phyloP scores from a whole-genome alignment of 2,113 vertebrate genomes.

The Tiliqua scincoides region DNA sequence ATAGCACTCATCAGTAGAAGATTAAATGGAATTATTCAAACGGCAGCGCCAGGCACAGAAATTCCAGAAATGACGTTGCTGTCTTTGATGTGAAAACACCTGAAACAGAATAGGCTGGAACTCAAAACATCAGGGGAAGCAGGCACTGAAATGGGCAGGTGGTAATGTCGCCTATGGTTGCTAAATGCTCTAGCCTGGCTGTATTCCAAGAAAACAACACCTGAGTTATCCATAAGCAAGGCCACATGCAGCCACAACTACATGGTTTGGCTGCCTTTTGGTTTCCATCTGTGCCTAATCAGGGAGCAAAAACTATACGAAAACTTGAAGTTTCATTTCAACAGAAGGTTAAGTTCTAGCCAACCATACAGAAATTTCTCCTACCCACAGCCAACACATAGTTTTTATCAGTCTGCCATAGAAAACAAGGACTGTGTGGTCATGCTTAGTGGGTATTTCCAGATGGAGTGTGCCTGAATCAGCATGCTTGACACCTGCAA shows the following conservation, averaged over 20 bases:
- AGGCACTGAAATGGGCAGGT: constrained; percentile 27
- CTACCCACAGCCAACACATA: not conserved
- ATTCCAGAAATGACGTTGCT: constrained; percentile 60
- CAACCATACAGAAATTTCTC: not conserved
- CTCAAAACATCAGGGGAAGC: constrained; percentile 35
- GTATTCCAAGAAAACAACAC: not conserved
- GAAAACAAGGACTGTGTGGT: not conserved
- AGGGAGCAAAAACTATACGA: not conserved
- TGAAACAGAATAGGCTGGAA: constrained; percentile 39
- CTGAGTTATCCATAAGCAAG: not conserved
- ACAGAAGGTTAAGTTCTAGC: not conserved
- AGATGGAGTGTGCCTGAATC: not conserved
- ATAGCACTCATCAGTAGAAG: constrained; percentile 51
- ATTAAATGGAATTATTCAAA: constrained; percentile 75
- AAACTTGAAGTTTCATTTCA: not conserved
- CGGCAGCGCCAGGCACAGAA: constrained; percentile 62
- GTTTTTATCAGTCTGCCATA: not conserved
- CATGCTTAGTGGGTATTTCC: not conserved
- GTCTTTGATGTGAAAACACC: constrained; percentile 67
- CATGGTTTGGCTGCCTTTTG: not conserved
- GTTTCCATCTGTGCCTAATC: not conserved
- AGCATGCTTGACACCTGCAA: not conserved
- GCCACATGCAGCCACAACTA: not conserved
- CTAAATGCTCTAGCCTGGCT: not conserved
- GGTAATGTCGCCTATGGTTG: constrained; percentile 47